Base-by-base conservation (phyloP, 35 echinoderm and acorn worm genomes). In the Acanthaster planci region DNA sequence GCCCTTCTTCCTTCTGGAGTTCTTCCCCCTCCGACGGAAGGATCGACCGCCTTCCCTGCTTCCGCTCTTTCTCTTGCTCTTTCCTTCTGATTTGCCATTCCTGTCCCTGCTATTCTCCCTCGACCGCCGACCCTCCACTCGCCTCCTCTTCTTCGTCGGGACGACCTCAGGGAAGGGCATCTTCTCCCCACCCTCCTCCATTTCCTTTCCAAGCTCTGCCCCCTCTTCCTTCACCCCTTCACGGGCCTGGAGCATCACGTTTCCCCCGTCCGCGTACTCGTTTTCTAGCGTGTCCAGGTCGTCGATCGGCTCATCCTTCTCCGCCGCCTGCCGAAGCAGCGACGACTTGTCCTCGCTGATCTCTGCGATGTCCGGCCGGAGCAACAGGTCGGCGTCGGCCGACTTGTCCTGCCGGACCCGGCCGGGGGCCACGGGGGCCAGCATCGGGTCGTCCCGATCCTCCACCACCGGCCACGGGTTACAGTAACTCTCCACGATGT, bases 401-500 rank as follows among this genome's bases (percentile, higher is more conserved):
- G 64, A 72, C 34, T 72, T 72, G 34, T 72, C 64, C 34, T 72
- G 26, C 64, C 64, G 64, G 23, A 72, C 64, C 64, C 64, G 22
- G 2, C 64, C 64, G 21, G 64, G 64, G 14, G 64, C 64, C 21
- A 72, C 64, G 2, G 64, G 64, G 34, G 64, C 26, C 34, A 72
- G 64, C 42, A 47, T 47, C 26, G 64, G 30, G 17, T 7, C 23
- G 21, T 59, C 26, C 31, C 82, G 26, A 10, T 29, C 17, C 38
- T 60, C 27, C 3, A 27, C 58, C 82, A 40, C 39, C n/a, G 84
- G 90, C 90, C 84, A 82, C 27, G 90, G 90, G 54, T 85, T 86
- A 36, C 90, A 92, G 59, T 92, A 92, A 32, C 90, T 92, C 44
- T 92, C 90, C 29, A 92, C 40, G 34, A 80, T 86, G 7, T 37